phyloP scores from a whole-genome alignment of 2,797 vertebrate genomes.

The Onychomys arenicola region DNA sequence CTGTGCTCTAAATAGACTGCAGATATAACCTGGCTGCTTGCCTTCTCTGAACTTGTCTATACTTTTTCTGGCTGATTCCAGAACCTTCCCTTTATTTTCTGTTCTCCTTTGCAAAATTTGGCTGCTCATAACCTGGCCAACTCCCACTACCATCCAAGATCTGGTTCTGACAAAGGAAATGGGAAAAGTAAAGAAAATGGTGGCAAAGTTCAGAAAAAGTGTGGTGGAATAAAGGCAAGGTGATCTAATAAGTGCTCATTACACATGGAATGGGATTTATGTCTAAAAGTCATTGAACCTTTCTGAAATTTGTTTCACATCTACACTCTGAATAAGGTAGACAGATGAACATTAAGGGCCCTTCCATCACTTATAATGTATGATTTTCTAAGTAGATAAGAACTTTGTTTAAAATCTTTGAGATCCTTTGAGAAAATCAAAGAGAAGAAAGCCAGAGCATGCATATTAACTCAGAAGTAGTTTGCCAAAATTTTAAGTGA shows the following conservation, averaged over 20 bases:
- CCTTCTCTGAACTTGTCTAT: neutral
- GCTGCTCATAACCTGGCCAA: neutral
- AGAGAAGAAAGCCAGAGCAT: neutral
- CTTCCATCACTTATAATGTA: neutral
- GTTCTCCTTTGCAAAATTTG: neutral
- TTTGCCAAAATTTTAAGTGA: conserved; percentile 16
- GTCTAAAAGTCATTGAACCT: neutral
- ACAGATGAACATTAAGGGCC: neutral
- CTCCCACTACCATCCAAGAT: neutral
- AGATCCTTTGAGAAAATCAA: neutral
- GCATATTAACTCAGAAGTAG: neutral
- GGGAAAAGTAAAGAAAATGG: neutral
- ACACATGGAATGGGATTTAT: neutral
- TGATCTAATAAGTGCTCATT: neutral
- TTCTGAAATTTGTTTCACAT: neutral
- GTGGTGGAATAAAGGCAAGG: neutral
- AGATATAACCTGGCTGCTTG: neutral
- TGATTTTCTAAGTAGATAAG: neutral
- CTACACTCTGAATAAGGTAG: neutral
- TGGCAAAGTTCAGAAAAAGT: neutral
- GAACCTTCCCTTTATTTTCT: neutral
- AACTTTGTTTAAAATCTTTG: neutral
- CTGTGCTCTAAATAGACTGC: neutral
- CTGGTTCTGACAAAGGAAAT: neutral
- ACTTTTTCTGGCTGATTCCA: neutral